phyloP scores from a whole-genome alignment of 2,888 invertebrate genomes.

The Chorisops tibialis region DNA sequence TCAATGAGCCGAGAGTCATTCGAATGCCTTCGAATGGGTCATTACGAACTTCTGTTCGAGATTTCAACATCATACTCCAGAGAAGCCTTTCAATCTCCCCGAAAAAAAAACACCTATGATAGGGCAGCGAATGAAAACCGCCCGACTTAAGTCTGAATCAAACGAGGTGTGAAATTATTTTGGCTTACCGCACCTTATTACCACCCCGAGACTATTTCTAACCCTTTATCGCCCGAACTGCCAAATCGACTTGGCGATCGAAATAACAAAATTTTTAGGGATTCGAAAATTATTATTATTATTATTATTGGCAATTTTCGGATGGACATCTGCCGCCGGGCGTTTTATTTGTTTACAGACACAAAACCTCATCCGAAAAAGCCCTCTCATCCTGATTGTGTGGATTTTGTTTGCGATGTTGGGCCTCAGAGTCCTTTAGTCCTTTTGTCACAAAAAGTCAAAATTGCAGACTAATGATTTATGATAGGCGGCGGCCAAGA shows the following conservation, averaged over 20 bases:
- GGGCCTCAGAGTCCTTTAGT: no score
- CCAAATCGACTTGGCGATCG: neutral
- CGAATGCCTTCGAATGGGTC: neutral
- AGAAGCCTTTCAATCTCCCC: neutral
- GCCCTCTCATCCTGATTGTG: conserved; percentile 20
- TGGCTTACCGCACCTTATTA: conserved; percentile 22
- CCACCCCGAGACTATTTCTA: neutral
- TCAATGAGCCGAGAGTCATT: conserved; percentile 16
- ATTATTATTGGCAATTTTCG: conserved; percentile 22
- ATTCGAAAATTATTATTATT: no score
- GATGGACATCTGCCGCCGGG: conserved; percentile 32
- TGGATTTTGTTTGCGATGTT: conserved; percentile 12
- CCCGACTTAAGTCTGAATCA: neutral
- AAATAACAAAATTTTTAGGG: conserved; percentile 9
- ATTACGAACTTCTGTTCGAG: conserved; percentile 16
- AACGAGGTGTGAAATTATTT: conserved; percentile 26
- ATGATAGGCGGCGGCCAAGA: conserved; percentile 1
- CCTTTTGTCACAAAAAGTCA: conserved; percentile 23
- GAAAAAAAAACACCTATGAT: neutral
- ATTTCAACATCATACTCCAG: neutral
- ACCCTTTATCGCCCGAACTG: conserved; percentile 5
- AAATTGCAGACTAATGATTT: conserved; percentile 34
- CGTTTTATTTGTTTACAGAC: conserved; percentile 29
- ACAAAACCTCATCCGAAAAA: conserved; percentile 22
- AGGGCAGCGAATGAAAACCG: neutral